Evolutionary conservation across 1,140 invertebrate genomes (phyloP), one percentile per base, ranked within the genome.

Genomic region (Popillia japonica): DNA sequence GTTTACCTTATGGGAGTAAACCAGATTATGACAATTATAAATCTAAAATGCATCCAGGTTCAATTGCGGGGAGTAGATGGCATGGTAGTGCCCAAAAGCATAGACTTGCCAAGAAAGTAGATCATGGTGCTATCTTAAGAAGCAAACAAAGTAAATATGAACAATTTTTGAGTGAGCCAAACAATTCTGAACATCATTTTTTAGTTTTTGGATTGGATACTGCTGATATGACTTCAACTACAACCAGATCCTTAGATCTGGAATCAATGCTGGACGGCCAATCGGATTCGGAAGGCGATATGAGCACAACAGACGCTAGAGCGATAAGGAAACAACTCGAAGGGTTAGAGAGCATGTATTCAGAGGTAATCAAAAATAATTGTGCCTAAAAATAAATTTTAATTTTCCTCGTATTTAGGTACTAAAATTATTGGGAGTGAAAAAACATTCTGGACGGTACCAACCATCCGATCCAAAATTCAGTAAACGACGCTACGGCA

Each of bases 291-390:
- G 94, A 95, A 85, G 93, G 93, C 8, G 93, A 94, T 83, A 87
- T 94, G 11, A 94, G 92, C 42, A 93, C 93, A 1, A 93, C 93
- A 17, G 94, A 96, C 85, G 93, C 93, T 0, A 88, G 92, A 80
- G 92, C 93, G 3, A 95, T 96, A 40, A 89, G 94, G 64, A 92
- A 94, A 78, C 95, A 97, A 84, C 87, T 98, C 20, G 93, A 96
- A 83, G 94, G 94, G 0, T 88, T 98, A 9, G 96, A 97, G 89
- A 93, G 91, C 78, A 97, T 97, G 95, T 97, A 98, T 81, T 86
- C 86, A 7, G 86, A 87, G 82, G 86, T 82, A 79, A 0, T 59
- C 4, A 34, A 34, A 34, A 34, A 4, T 34, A 34, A 34, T 34
- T 34, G 3, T 74, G 8, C 27, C n/a, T 34, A 41, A 27, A 42